Percentiles rank a stretch among this genome's conserved stretches.
These are phyloP conservation scores for Ibidorhyncha struthersii DNA, from an alignment of 2,113 vertebrate species.

Conservation along the genomic window DNA sequence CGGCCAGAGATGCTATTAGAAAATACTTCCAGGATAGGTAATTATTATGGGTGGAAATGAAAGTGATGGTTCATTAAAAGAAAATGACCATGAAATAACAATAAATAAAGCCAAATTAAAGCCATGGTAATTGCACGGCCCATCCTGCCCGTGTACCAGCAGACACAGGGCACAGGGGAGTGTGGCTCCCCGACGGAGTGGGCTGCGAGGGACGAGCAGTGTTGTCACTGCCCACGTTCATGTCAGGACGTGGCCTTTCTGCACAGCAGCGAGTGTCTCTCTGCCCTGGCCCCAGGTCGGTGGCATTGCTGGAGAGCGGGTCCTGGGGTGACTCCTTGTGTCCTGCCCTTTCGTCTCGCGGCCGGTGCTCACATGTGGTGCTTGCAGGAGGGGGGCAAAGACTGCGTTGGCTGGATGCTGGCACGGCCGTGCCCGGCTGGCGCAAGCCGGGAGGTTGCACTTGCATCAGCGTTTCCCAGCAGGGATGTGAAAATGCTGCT, in stretches of 20 bases:
- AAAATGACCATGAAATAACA: conserved; percentile 57
- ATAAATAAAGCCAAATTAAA: conserved; percentile 50
- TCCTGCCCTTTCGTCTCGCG: fast-evolving
- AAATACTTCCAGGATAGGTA: conserved; percentile 25
- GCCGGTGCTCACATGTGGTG: fast-evolving
- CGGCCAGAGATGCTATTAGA: conserved; percentile 2
- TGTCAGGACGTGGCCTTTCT: background rate
- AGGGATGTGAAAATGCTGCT: background rate
- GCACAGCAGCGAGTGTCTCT: background rate
- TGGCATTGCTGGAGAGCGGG: background rate
- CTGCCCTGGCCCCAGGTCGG: background rate
- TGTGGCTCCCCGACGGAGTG: fast-evolving
- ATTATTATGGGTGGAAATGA: conserved; percentile 53
- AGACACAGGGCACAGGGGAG: background rate
- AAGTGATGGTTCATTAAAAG: conserved; percentile 44
- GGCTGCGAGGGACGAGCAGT: background rate
- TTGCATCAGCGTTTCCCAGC: background rate
- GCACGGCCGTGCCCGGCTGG: too few relatives aligned
- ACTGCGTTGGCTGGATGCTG: background rate
- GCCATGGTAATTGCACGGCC: background rate
- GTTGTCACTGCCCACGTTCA: background rate
- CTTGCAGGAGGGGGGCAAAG: background rate
- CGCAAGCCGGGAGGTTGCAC: background rate
- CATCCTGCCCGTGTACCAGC: fast-evolving
- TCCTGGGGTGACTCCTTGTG: background rate